Conservation (phyloP, 2,888 invertebrate genomes). For the Matsumyia berberina region DNA sequence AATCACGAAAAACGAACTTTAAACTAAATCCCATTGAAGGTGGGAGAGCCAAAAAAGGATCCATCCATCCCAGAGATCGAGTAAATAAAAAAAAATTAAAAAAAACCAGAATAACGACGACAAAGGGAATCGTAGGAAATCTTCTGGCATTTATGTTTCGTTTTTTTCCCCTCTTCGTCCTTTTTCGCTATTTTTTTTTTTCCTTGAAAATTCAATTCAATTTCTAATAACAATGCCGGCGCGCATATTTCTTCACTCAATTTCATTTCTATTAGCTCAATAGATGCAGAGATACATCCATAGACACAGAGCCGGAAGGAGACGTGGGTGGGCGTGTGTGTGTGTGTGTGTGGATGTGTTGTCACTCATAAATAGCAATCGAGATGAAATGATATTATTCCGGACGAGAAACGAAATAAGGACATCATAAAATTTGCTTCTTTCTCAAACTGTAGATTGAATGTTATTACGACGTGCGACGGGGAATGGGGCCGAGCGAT, state of each 20-base stretch:
- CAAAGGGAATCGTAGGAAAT: slow-evolving; percentile 66
- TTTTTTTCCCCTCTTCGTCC: slow-evolving; percentile 12
- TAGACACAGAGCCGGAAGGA: neutral
- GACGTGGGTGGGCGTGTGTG: no score
- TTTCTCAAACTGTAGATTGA: slow-evolving; percentile 66
- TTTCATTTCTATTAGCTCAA: slow-evolving; percentile 74
- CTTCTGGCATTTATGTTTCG: slow-evolving; percentile 55
- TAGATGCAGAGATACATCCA: slow-evolving; percentile 21
- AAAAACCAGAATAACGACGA: slow-evolving; percentile 55
- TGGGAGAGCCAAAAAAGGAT: slow-evolving; percentile 38
- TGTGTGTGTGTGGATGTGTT: neutral
- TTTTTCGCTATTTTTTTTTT: slow-evolving; percentile 35
- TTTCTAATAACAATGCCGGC: slow-evolving; percentile 73
- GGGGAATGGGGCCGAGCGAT: slow-evolving; percentile 1
- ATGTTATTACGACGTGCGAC: slow-evolving; percentile 58
- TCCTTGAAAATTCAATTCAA: slow-evolving; percentile 69
- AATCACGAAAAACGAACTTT: slow-evolving; percentile 42
- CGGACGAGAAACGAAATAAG: slow-evolving; percentile 75
- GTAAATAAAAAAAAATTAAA: slow-evolving; percentile 49
- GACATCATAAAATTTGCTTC: slow-evolving; percentile 76
- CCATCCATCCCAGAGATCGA: slow-evolving; percentile 27
- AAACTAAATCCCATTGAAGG: slow-evolving; percentile 62
- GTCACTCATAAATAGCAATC: slow-evolving; percentile 66
- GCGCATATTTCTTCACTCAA: slow-evolving; percentile 74
- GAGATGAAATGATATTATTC: slow-evolving; percentile 75